Base-by-base conservation (phyloP, 2,888 invertebrate genomes). In the Cephonodes hylas region DNA sequence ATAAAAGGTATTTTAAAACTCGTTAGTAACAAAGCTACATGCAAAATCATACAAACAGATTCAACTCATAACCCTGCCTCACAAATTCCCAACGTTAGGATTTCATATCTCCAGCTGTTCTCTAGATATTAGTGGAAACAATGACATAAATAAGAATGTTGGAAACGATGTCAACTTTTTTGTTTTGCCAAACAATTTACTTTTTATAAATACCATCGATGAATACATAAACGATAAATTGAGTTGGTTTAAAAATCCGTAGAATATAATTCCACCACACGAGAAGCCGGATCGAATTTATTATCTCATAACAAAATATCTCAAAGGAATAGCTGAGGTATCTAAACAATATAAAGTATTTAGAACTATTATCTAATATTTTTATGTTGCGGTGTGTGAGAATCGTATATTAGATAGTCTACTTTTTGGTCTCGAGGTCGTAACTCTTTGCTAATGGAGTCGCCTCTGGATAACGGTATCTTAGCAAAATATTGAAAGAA, bases 351-450 rank as follows among this genome's bases (percentile, higher is more conserved):
- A 25, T 62, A 61, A 69, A 71, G 69, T 75, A 73, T 78, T 79
- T 74, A 76, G 68, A 70, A 68, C 61, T 58, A 77, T 76, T 73
- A 75, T 78, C 72, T 79, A 77, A 77, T 77, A 72, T 74, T 71
- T 78, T 77, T 77, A 79, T 78, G 68, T 71, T 68, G 57, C 65
- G 65, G 62, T 61, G 70, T 65, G 64, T 64, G 66, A 64, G 62
- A 44, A 61, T 45, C 61, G 64, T 72, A 71, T 66, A 69, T 72
- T 69, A 72, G 48, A 42, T 46, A 60, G 64, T 66, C 66, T 64
- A 72, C 68, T 20, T 58, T 59, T 59, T 42, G 44, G 44, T 15
- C 27, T 31, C 10, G 15, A 25, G 2, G 53, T 18, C 31, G 10
- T 53, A 53, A 53, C 10, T 53, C 53, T 31, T 53, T 13, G 25